Evolutionary conservation across 1,140 invertebrate species (phyloP).

Genomic region (Ruditapes philippinarum): DNA sequence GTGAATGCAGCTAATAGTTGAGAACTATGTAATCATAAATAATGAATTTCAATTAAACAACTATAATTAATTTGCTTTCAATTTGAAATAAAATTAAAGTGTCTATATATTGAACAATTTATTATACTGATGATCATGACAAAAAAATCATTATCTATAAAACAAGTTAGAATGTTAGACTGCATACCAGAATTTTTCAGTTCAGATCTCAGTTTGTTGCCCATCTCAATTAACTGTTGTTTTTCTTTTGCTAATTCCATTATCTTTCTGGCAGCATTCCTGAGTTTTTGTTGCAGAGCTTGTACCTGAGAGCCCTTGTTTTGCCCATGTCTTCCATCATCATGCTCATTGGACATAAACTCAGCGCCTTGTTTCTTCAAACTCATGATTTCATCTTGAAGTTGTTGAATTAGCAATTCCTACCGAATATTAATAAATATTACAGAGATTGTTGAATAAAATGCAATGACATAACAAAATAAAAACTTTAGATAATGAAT

Average conservation of each 20-base stretch:
- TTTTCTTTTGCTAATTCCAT: conserved; percentile 83
- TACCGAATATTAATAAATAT: conserved; percentile 69
- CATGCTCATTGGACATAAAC: not conserved
- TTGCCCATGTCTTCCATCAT: not conserved
- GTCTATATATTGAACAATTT: too few relatives aligned
- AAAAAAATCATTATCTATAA: not conserved
- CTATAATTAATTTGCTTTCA: too few relatives aligned
- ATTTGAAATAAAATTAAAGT: too few relatives aligned
- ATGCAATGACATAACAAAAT: too few relatives aligned
- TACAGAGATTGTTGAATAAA: too few relatives aligned
- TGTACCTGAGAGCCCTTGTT: not conserved
- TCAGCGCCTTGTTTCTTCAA: conserved; percentile 71
- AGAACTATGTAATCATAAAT: too few relatives aligned
- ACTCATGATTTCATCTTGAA: conserved; percentile 84
- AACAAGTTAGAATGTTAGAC: not conserved
- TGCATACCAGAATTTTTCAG: conserved; percentile 80
- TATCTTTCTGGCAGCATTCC: conserved; percentile 81
- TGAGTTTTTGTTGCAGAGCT: conserved; percentile 80
- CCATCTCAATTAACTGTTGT: conserved; percentile 85
- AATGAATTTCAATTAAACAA: too few relatives aligned
- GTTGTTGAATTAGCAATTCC: conserved; percentile 86
- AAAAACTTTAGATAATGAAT: too few relatives aligned
- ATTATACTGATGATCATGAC: too few relatives aligned
- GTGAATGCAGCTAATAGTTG: too few relatives aligned
- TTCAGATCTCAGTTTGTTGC: conserved; percentile 84